Base-by-base conservation (phyloP, 2,797 vertebrate genomes). In the Enteromius treurensis region DNA sequence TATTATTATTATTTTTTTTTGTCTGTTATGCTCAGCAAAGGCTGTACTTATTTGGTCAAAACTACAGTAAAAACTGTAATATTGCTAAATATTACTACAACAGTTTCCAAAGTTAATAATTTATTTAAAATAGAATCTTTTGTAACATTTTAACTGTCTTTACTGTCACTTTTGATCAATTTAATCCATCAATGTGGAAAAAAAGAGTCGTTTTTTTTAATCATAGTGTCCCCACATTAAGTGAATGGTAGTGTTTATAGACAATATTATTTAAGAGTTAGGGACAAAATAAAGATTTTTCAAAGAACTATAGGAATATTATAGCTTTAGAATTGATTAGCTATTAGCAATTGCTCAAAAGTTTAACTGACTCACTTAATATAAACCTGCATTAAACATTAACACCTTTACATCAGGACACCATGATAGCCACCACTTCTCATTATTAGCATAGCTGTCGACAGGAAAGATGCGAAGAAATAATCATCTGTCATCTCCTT, bases 401-500 rank as follows among this genome's bases (percentile, higher is more conserved):
- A n/a, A 51, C 11, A n/a, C 13, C 23, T 58, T 58, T 34, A 14
- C 47, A 34, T 51, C 5, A 26, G 6, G 23, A 40, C 21, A 23
- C 15, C 51, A 76, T 0, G 11, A 21, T 37, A 23, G 32, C 32
- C 21, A 3, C 21, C 51, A 26, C 14, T 40, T 76, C 13, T 58
- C 21, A 55, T 40, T 53, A 47, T 19, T 45, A 65, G 10, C 40
- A 47, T 47, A 40, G 74, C 7, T 76, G 17, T 21, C 15, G 26
- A n/a, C 34, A 47, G 69, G 60, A 82, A 73, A 60, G 67, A 70
- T 69, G 53, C 76, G 67, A 55, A 77, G 17, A 79, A 13, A 74
- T 21, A 49, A 26, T 68, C 62, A 69, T 93, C 91, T 92, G 92
- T 93, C 91, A 89, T 88, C 64, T 58, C 21, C 87, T 78, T 88